Base-by-base conservation (phyloP, 2,797 vertebrate genomes). In the Schizothorax lantsangensis region DNA sequence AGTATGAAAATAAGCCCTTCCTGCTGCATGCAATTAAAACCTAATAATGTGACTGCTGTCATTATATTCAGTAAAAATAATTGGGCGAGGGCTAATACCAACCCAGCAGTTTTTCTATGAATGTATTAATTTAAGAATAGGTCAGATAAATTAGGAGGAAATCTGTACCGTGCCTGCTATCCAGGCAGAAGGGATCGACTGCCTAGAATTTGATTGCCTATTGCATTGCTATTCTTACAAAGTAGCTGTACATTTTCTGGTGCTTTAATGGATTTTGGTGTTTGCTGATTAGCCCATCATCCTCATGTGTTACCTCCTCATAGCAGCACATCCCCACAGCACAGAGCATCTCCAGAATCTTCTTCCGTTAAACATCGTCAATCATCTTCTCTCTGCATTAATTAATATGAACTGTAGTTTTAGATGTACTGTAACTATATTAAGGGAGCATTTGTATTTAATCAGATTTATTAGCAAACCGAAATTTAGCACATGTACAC, bases 91-190 rank as follows among this genome's bases (percentile, higher is more conserved):
- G 83, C 83, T 84, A 83, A 84, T 79, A 68, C 49, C 79, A 80
- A 78, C 71, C 52, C 59, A 84, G 49, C 73, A 86, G 40, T 59
- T 64, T 86, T 81, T 77, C 72, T 73, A 81, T 73, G 49, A 85
- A 80, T 80, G 52, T 40, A 77, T 85, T 79, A 86, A 81, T 26
- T 40, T 57, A 74, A 57, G 84, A 89, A 89, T 83, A 86, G 38
- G 68, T 87, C 73, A 78, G 84, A 78, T 79, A 72, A 78, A 84
- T 84, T 69, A 73, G 36, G 62, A 59, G 52, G 66, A 87, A 77
- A 89, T 83, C 79, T 79, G 77, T 75, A 54, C 77, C 57, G 43
- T 88, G 69, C 82, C 74, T 86, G 83, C 71, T 62, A 71, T 74
- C 2, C 17, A 82, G 68, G 23, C 49, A 83, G 71, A 62, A 77